Evolutionary conservation across 2,888 invertebrate genomes (phyloP), one percentile per base, ranked within the genome.

Genomic region (Morpho achilles): DNA sequence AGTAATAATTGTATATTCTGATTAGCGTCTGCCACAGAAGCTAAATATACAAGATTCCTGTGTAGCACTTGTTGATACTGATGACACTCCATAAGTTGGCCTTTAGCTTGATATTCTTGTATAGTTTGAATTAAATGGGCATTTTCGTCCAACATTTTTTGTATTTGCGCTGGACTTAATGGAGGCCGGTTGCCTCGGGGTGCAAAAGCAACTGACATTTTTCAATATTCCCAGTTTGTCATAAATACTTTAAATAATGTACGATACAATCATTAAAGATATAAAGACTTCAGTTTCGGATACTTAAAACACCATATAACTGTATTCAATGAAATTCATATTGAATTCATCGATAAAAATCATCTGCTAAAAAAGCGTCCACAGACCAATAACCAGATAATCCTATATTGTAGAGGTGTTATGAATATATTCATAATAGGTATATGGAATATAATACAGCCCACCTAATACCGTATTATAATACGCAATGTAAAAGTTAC

Each of bases 81-180:
- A 80, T 97, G 93, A 77, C 97, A 97, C 91, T 99, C 98, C 84
- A 96, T 95, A 22, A 95, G 92, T 82, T 98, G 98, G 61, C 98
- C 99, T 91, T 98, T 98, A 67, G 94, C 96, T 88, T 99, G 99
- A 87, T 95, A 98, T 71, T 99, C 99, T 82, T 98, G 96, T 76
- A 99, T 98, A 7, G 97, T 97, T 91, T 98, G 97, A 73, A 99
- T 99, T 49, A 99, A 92, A 80, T 98, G 97, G 71, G 96, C 96
- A 84, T 99, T 99, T 87, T 99, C 99, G 90, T 99, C 99, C 62
- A 99, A 92, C 94, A 99, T 95, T 93, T 98, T 97, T 82, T 97
- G 97, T 73, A 97, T 96, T 85, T 96, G 96, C 52, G 95, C 94
- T 61, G 96, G 94, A 80, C 93, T 96, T 47, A 96, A 94, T 53